These are phyloP conservation scores for Tipula helvola DNA, from an alignment of 2,888 invertebrate species.

Conservation along the genomic window DNA sequence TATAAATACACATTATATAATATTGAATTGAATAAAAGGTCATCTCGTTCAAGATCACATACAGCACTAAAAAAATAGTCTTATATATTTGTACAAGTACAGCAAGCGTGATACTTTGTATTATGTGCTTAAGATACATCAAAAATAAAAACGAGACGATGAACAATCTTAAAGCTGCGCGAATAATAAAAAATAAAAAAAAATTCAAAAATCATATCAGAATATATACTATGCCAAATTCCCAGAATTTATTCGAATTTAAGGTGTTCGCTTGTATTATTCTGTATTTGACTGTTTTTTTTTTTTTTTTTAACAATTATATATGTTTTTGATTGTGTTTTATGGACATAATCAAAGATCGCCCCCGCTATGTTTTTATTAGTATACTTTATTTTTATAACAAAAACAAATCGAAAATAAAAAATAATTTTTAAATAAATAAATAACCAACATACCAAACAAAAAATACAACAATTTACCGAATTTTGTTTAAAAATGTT, in stretches of 20 bases:
- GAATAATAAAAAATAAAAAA: not conserved
- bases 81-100: not conserved
- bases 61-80: not conserved
- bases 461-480: not conserved
- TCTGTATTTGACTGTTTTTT: not conserved
- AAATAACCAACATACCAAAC: not conserved
- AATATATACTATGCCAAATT: not conserved
- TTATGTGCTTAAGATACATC: not conserved
- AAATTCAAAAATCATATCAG: not conserved
- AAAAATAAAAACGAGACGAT: not conserved
- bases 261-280: not conserved
- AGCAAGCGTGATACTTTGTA: not conserved
- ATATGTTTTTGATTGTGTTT: slow-evolving; percentile 8
- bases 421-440: not conserved
- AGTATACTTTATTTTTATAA: not conserved
- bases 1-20: not conserved
- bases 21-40: not conserved
- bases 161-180: not conserved
- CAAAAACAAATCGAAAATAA: not conserved
- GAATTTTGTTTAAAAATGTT: not conserved
- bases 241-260: not conserved
- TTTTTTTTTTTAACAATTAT: not conserved
- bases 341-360: slow-evolving; percentile 6
- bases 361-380: slow-evolving; percentile 7
- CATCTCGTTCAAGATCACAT: not conserved